Evolutionary conservation across 2,888 invertebrate species (phyloP).

Genomic region (Helobdella robusta): DNA sequence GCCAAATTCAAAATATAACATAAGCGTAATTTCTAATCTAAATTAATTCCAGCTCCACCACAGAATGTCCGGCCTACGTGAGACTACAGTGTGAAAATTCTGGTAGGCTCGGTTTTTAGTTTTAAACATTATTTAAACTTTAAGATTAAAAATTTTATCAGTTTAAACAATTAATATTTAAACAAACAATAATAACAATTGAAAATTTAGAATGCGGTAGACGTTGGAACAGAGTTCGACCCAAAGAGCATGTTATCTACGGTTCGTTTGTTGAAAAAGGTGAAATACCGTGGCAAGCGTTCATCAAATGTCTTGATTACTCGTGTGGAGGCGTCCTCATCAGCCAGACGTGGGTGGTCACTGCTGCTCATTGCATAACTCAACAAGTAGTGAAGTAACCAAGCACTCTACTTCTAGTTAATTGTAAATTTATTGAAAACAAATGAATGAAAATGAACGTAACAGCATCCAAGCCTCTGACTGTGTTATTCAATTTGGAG

Average conservation of each 20-base stretch:
- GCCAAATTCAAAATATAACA: no score
- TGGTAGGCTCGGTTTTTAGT: no score
- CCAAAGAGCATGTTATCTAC: slow-evolving; percentile 11
- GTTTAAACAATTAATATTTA: no score
- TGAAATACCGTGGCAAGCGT: slow-evolving; percentile 14
- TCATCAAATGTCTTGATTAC: neutral
- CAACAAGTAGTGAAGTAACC: neutral
- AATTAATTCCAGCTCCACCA: no score
- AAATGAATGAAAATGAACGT: neutral
- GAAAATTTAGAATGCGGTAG: slow-evolving; percentile 20
- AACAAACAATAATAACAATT: no score
- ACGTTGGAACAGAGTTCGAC: no score
- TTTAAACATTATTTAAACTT: no score
- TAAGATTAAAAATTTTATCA: no score
- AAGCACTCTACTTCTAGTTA: no score
- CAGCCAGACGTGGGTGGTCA: slow-evolving; percentile 11
- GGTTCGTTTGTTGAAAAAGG: neutral
- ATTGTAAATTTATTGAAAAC: neutral
- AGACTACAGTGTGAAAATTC: no score
- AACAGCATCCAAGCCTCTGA: neutral
- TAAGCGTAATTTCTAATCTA: no score
- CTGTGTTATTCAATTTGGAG: neutral
- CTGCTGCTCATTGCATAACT: slow-evolving; percentile 23
- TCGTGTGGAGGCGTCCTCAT: slow-evolving; percentile 19
- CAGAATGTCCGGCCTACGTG: no score